phyloP scores from a whole-genome alignment of 2,113 vertebrate species.

The Amphilophus citrinellus region DNA sequence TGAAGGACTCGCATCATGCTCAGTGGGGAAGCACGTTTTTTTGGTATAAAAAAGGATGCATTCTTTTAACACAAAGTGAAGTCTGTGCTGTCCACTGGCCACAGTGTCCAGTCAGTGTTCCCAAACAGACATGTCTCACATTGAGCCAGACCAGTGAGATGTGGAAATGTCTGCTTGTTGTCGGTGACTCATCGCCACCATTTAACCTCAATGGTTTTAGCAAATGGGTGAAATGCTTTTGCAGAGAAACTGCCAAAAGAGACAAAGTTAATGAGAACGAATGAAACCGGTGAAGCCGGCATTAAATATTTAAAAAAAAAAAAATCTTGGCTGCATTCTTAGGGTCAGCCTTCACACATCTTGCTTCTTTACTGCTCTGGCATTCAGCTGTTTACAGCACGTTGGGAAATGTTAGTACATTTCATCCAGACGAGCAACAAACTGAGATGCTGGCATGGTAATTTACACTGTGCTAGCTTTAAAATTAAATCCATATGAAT shows the following conservation, averaged over 20 bases:
- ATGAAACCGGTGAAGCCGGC: not conserved
- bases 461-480: slow-evolving; percentile 7
- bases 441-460: not conserved
- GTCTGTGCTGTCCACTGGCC: slow-evolving; percentile 47
- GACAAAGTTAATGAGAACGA: not conserved
- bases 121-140: slow-evolving; percentile 55
- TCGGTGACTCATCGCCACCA: slow-evolving; percentile 61
- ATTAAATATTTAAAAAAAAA: not conserved
- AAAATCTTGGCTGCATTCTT: not conserved
- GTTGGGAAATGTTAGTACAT: not conserved
- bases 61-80: slow-evolving; percentile 56
- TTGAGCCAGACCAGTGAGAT: slow-evolving; percentile 43
- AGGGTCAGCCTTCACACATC: not conserved
- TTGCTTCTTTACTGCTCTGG: not conserved
- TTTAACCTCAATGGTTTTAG: slow-evolving; percentile 48
- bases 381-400: not conserved
- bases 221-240: slow-evolving; percentile 18
- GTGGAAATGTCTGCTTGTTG: slow-evolving; percentile 74
- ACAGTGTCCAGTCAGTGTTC: slow-evolving; percentile 43
- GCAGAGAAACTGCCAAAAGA: not conserved
- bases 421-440: slow-evolving; percentile 8
- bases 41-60: slow-evolving; percentile 19
- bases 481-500: slow-evolving; percentile 10
- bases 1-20: not conserved
- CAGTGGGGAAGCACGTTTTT: not conserved